Percentiles rank a stretch among this genome's conserved stretches.
These are phyloP conservation scores for Lepidurus couesii DNA, from an alignment of 1,140 invertebrate genomes.

Conservation along the genomic window DNA sequence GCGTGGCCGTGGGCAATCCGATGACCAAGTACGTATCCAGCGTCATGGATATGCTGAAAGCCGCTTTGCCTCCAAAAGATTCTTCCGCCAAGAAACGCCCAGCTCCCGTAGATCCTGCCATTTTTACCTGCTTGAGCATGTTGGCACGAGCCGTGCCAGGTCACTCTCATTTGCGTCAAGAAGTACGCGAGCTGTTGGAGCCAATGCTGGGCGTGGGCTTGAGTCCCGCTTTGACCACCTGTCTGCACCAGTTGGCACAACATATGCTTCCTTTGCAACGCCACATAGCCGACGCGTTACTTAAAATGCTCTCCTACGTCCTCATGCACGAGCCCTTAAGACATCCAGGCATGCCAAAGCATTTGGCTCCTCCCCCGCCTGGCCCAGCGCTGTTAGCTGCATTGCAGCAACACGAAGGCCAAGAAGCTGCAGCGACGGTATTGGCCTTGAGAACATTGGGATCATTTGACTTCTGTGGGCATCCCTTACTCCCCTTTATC, in stretches of 20 bases:
- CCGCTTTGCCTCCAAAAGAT: slow-evolving; percentile 66
- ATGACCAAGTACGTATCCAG: slow-evolving; percentile 72
- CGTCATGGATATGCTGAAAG: slow-evolving; percentile 81
- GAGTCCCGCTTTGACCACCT: slow-evolving; percentile 82
- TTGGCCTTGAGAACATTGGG: slow-evolving; percentile 89
- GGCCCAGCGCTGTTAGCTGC: slow-evolving; percentile 17
- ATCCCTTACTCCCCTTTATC: slow-evolving; percentile 90
- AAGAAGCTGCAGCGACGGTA: slow-evolving; percentile 62
- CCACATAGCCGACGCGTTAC: slow-evolving; percentile 80
- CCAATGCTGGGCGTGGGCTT: slow-evolving; percentile 87
- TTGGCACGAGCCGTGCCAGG: slow-evolving; percentile 74
- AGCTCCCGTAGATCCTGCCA: slow-evolving; percentile 64
- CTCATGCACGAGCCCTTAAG: slow-evolving; percentile 79
- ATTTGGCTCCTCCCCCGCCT: slow-evolving; percentile 24
- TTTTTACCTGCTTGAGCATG: slow-evolving; percentile 92
- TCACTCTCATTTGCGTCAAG: slow-evolving; percentile 58
- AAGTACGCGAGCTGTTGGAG: slow-evolving; percentile 80
- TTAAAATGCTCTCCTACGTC: slow-evolving; percentile 60
- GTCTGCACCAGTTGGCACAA: slow-evolving; percentile 79
- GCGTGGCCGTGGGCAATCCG: slow-evolving; percentile 77
- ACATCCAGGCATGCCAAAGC: slow-evolving; percentile 54
- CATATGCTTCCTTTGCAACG: slow-evolving; percentile 79
- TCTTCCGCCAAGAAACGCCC: slow-evolving; percentile 50
- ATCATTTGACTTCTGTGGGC: slow-evolving; percentile 89
- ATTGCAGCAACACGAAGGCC: background rate